A percentile compares a stretch with the other conserved stretches of the same genome.
Evolutionary conservation across 2,797 vertebrate species (phyloP).

Genomic region (Myotis daubentonii): DNA sequence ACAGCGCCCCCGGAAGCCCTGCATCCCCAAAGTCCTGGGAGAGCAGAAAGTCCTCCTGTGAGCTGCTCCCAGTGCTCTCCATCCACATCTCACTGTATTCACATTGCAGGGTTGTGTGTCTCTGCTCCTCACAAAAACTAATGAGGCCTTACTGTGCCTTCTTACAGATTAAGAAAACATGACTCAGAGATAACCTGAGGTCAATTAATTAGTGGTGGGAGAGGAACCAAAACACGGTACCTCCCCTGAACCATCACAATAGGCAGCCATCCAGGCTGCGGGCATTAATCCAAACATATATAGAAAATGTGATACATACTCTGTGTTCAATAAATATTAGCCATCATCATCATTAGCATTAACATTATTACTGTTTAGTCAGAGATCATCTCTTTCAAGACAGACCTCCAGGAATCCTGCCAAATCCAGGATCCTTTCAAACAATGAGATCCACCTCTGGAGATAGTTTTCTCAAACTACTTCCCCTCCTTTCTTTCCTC

Average conservation of each 20-base stretch:
- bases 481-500: constrained; percentile 54
- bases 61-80: neutral
- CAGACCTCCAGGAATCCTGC: constrained; percentile 28
- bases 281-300: neutral
- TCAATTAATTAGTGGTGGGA: neutral
- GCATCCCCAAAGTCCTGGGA: neutral
- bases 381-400: constrained; percentile 11
- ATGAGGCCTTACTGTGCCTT: neutral
- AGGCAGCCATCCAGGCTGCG: neutral
- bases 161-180: constrained; percentile 21
- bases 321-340: neutral
- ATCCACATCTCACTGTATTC: neutral
- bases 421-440: constrained; percentile 40
- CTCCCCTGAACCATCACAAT: neutral
- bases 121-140: neutral
- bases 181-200: neutral
- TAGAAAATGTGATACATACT: neutral
- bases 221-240: neutral
- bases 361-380: neutral
- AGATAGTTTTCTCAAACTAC: constrained; percentile 33
- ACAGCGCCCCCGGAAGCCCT: neutral
- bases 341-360: neutral
- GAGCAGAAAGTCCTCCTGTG: neutral
- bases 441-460: neutral
- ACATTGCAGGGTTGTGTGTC: neutral